Evolutionary conservation across 2,113 vertebrate genomes (phyloP).

Genomic region (Micronycteris hirsuta): DNA sequence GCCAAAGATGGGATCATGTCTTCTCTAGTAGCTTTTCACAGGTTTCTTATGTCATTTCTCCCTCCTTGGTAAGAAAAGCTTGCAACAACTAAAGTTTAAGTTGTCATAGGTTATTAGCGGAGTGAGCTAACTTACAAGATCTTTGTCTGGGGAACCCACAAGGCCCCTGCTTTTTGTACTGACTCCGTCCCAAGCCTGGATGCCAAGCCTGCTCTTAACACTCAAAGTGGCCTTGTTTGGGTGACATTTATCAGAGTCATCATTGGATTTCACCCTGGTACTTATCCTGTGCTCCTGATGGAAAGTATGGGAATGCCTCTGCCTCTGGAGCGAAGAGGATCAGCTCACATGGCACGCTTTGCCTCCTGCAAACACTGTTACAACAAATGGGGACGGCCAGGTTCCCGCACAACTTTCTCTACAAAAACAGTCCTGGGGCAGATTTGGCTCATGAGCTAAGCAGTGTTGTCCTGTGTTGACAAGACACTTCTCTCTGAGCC

Average conservation of each 20-base stretch:
- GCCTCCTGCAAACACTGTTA: background rate
- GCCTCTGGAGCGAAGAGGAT: background rate
- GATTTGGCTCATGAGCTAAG: background rate
- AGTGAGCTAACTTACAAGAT: background rate
- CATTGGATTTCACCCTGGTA: background rate
- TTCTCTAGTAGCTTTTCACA: background rate
- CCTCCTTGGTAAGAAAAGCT: background rate
- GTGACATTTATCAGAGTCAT: background rate
- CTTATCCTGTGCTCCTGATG: background rate
- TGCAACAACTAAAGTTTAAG: background rate
- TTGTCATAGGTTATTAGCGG: background rate
- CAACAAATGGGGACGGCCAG: background rate
- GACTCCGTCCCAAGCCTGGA: background rate
- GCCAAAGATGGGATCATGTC: background rate
- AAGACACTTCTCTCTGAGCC: background rate
- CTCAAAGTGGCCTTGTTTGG: background rate
- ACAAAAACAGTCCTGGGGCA: background rate
- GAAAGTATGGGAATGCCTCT: background rate
- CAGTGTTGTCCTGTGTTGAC: background rate
- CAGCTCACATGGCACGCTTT: background rate
- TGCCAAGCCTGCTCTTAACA: background rate
- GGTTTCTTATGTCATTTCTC: background rate
- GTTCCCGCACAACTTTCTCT: background rate
- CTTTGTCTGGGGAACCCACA: too few relatives aligned
- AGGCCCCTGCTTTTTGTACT: background rate